Percentiles rank a stretch among this genome's conserved stretches.
Evolutionary conservation across 2,888 invertebrate species (phyloP).

Genomic region (Diogma glabrata): DNA sequence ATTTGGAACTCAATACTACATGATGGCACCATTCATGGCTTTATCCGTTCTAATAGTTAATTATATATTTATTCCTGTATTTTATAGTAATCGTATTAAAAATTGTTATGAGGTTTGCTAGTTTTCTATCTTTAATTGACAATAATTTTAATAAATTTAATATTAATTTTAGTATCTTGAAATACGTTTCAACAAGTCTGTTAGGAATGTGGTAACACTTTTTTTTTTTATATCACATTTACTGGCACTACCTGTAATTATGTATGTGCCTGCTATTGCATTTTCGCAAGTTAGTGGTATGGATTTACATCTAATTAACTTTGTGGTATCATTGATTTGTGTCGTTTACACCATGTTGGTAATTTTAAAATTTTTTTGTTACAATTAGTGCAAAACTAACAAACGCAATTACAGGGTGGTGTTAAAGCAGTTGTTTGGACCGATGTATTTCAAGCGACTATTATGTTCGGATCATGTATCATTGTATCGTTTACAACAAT

Average conservation of each 20-base stretch:
- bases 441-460: no score
- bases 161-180: constrained; percentile 31
- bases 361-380: no score
- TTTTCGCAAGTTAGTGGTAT: constrained; percentile 38
- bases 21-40: constrained; percentile 30
- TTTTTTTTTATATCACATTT: constrained; percentile 27
- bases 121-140: background rate
- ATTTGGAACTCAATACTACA: no score
- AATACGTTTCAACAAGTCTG: constrained; percentile 28
- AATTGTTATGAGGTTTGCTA: constrained; percentile 32
- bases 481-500: constrained; percentile 34
- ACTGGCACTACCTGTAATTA: constrained; percentile 29
- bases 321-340: constrained; percentile 41
- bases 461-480: constrained; percentile 30
- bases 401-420: no score
- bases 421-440: constrained; percentile 42
- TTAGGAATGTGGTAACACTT: constrained; percentile 27
- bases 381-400: no score
- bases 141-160: no score
- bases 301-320: constrained; percentile 42
- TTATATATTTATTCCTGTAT: constrained; percentile 35
- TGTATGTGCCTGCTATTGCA: constrained; percentile 31
- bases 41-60: constrained; percentile 24
- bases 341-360: constrained; percentile 46
- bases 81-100: constrained; percentile 33